Conservation (phyloP, 2,888 invertebrate genomes). For the Platycheirus rosarum region DNA sequence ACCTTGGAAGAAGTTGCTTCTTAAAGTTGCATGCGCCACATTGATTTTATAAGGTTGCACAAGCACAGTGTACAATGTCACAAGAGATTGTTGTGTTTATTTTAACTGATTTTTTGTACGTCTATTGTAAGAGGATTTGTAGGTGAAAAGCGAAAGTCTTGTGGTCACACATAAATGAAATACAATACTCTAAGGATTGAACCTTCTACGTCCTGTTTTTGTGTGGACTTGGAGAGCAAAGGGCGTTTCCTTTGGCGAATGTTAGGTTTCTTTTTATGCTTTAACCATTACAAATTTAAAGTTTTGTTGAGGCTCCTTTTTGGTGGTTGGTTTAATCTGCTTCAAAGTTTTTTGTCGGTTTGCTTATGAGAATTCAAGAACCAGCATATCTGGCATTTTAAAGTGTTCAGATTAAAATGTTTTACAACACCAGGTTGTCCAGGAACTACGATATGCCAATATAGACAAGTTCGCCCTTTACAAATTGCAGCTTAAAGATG, state of each 20-base stretch:
- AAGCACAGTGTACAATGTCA: no score
- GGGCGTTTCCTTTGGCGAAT: neutral
- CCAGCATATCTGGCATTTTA: no score
- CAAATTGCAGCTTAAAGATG: no score
- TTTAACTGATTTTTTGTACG: neutral
- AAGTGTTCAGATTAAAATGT: no score
- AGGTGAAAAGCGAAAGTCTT: constrained; percentile 27
- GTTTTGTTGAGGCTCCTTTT: neutral
- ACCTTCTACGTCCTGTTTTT: constrained; percentile 17
- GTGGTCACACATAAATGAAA: constrained; percentile 20
- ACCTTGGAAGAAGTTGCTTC: constrained; percentile 1
- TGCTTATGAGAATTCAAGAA: no score
- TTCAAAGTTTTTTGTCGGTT: no score
- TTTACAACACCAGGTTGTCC: no score
- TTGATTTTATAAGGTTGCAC: constrained; percentile 39
- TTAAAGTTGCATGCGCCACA: neutral
- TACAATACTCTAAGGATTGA: constrained; percentile 6
- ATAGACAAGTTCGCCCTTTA: no score
- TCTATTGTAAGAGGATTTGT: constrained; percentile 27
- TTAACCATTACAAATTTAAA: neutral
- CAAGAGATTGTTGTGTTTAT: constrained; percentile 3
- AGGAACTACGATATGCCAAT: no score
- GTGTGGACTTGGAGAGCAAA: neutral
- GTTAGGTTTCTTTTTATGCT: neutral
- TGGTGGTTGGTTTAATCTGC: no score